Conservation (phyloP, 1,140 invertebrate species). For the Lethrus apterus region DNA sequence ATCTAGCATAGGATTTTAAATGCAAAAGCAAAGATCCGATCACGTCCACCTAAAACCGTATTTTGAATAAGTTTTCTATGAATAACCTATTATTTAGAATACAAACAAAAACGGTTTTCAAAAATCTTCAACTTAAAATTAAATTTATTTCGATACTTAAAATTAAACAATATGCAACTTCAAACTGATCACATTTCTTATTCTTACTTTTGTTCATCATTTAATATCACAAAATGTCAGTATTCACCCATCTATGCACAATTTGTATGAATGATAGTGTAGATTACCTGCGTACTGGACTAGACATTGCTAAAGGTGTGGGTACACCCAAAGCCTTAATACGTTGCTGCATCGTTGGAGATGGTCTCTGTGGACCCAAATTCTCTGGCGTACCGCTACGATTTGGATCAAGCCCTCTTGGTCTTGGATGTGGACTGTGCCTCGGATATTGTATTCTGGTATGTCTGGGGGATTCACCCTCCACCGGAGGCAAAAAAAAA, state of each 20-base stretch:
- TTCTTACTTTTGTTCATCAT: slow-evolving; percentile 4
- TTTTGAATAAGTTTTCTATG: too few species aligned
- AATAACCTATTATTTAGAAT: too few species aligned
- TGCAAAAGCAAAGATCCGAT: slow-evolving; percentile 4
- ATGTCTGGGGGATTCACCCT: slow-evolving; percentile 55
- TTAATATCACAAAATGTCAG: neutral
- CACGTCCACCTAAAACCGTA: too few species aligned
- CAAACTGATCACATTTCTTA: too few species aligned
- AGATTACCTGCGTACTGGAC: slow-evolving; percentile 71
- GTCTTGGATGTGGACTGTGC: slow-evolving; percentile 69
- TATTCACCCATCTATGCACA: neutral
- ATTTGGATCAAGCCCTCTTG: slow-evolving; percentile 58
- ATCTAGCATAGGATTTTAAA: too few species aligned
- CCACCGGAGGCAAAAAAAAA: slow-evolving; percentile 73
- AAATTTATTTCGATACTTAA: too few species aligned
- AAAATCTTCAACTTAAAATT: too few species aligned
- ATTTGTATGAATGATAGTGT: neutral
- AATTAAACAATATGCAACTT: too few species aligned
- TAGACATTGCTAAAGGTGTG: slow-evolving; percentile 77
- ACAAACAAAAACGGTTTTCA: too few species aligned
- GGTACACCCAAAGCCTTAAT: slow-evolving; percentile 83
- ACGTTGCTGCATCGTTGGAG: slow-evolving; percentile 81
- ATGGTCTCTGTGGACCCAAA: slow-evolving; percentile 51
- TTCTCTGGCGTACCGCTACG: slow-evolving; percentile 59
- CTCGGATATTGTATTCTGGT: slow-evolving; percentile 50